A percentile compares a stretch with the other conserved stretches of the same genome.
phyloP scores from a whole-genome alignment of 2,113 vertebrate species.

The Corvus hawaiiensis region DNA sequence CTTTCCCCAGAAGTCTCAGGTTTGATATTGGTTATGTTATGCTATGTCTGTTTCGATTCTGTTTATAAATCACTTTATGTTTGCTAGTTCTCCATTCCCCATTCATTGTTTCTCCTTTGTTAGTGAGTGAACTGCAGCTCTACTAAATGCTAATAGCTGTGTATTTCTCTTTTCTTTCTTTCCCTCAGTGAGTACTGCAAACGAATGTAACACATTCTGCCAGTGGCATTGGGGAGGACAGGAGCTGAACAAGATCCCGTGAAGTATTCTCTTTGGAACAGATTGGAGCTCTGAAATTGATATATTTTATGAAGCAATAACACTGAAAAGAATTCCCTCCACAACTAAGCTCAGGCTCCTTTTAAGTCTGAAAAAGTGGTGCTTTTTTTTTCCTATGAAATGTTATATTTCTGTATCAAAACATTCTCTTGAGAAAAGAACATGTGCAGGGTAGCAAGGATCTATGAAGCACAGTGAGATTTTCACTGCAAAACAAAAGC shows the following conservation, averaged over 20 bases:
- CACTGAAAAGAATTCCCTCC: background rate
- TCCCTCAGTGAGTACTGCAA: background rate
- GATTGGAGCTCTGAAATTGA: background rate
- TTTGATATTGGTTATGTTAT: background rate
- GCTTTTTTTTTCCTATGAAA: background rate
- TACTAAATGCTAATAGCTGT: background rate
- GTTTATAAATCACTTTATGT: background rate
- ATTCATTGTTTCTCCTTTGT: background rate
- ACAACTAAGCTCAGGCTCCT: background rate
- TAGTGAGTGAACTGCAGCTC: background rate
- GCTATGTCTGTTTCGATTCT: background rate
- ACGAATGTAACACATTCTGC: background rate
- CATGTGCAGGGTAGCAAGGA: background rate
- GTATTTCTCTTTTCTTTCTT: background rate
- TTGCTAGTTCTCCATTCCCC: background rate
- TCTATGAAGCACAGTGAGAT: background rate
- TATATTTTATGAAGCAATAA: constrained; percentile 7
- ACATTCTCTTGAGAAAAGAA: background rate
- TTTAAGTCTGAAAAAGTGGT: background rate
- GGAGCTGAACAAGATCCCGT: background rate
- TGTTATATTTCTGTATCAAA: background rate
- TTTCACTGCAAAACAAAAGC: constrained; percentile 1
- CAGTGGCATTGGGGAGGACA: background rate
- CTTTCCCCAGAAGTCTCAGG: background rate
- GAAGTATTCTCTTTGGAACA: constrained; percentile 3